These are phyloP conservation scores for Sarcoramphus papa DNA, from an alignment of 2,797 vertebrate species.

Conservation along the genomic window DNA sequence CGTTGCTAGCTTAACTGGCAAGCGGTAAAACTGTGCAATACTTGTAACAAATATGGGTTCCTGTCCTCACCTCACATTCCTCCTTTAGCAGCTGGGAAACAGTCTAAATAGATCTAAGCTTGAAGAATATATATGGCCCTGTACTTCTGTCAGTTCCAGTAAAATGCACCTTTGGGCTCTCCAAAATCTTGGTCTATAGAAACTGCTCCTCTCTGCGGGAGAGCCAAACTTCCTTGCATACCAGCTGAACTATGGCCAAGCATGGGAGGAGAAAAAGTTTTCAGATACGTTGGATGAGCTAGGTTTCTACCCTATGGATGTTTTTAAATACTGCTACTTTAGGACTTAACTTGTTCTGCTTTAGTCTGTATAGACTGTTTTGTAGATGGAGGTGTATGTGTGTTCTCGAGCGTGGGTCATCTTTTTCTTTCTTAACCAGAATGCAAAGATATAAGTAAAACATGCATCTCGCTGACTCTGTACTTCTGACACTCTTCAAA, in stretches of 20 bases:
- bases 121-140: neutral
- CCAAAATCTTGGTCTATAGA: neutral
- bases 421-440: conserved; percentile 34
- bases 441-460: conserved; percentile 17
- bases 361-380: conserved; percentile 18
- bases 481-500: conserved; percentile 7
- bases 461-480: neutral
- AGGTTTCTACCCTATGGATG: neutral
- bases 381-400: conserved; percentile 18
- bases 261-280: neutral
- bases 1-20: neutral
- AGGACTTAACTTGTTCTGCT: conserved; percentile 26
- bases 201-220: neutral
- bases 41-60: neutral
- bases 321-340: conserved; percentile 17
- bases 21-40: neutral
- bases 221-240: neutral
- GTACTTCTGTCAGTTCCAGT: neutral
- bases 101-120: neutral
- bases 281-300: neutral
- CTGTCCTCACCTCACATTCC: neutral
- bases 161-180: neutral
- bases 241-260: neutral
- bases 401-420: neutral
- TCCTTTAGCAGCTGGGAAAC: neutral